Evolutionary conservation across 1,140 invertebrate species (phyloP).

Genomic region (Ganaspis sp.): DNA sequence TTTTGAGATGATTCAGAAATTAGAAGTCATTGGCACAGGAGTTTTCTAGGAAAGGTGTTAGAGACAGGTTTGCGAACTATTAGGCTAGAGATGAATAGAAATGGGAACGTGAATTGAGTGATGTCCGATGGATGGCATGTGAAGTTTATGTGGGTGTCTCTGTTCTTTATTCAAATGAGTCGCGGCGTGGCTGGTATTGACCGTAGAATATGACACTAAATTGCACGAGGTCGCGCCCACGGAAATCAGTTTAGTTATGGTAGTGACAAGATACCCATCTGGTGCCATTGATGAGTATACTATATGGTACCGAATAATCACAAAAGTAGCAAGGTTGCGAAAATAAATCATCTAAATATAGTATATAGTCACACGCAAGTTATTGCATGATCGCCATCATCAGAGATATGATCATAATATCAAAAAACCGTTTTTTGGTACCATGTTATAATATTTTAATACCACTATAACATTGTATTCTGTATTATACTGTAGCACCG

Average conservation of each 20-base stretch:
- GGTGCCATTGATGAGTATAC: slow-evolving; percentile 11
- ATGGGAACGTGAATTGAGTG: background rate
- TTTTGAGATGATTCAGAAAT: background rate
- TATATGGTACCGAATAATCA: background rate
- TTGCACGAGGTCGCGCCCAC: slow-evolving; percentile 14
- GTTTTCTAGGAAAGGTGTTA: background rate
- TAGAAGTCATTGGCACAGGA: background rate
- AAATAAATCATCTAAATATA: slow-evolving; percentile 25
- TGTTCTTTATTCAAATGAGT: slow-evolving; percentile 18
- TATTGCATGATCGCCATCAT: background rate
- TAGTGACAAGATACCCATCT: background rate
- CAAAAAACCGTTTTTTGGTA: background rate
- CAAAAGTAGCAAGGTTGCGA: slow-evolving; percentile 12
- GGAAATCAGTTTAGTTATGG: slow-evolving; percentile 4
- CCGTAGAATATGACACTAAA: background rate
- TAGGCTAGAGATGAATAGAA: background rate
- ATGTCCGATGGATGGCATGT: slow-evolving; percentile 4
- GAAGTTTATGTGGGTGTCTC: background rate
- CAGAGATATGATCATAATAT: background rate
- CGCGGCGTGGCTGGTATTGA: background rate
- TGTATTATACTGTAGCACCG: too few relatives aligned
- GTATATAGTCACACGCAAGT: slow-evolving; percentile 11
- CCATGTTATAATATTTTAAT: too few relatives aligned
- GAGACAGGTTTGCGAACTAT: background rate
- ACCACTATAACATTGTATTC: too few relatives aligned